Percentiles rank a stretch among this genome's conserved stretches.
These are phyloP conservation scores for Camponotus pennsylvanicus DNA, from an alignment of 1,140 invertebrate genomes.

Conservation along the genomic window DNA sequence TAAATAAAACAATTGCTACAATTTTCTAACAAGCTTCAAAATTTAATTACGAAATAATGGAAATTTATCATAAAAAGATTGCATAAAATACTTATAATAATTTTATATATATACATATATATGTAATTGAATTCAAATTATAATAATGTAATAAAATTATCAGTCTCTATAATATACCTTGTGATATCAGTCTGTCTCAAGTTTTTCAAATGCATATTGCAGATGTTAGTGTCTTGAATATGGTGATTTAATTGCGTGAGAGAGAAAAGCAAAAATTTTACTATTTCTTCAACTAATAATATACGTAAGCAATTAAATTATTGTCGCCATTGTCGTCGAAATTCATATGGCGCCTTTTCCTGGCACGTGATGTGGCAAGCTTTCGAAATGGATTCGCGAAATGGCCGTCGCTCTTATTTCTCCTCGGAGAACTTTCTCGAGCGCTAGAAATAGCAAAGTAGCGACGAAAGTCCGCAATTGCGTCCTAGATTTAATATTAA, in stretches of 20 bases:
- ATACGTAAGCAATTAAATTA: conserved; percentile 33
- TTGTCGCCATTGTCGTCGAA: conserved; percentile 6
- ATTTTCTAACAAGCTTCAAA: not conserved
- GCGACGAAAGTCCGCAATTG: conserved; percentile 12
- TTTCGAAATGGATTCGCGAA: conserved; percentile 61
- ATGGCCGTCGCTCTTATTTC: conserved; percentile 64
- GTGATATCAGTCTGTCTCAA: not conserved
- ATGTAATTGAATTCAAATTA: too few relatives aligned
- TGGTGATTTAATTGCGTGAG: not conserved
- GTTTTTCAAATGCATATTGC: not conserved
- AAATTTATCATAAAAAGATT: not conserved
- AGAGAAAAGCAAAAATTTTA: not conserved
- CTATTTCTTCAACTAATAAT: not conserved
- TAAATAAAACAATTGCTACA: not conserved
- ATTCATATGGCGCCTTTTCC: conserved; percentile 52
- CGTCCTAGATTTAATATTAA: conserved; percentile 10
- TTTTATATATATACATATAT: too few relatives aligned
- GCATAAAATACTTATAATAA: too few relatives aligned
- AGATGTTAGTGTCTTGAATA: not conserved
- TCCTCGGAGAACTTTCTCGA: conserved; percentile 52
- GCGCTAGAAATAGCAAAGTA: conserved; percentile 39
- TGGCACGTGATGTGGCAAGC: conserved; percentile 36
- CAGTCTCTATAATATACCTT: too few relatives aligned
- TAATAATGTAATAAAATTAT: too few relatives aligned
- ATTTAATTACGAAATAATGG: not conserved